phyloP scores from a whole-genome alignment of 2,797 vertebrate species.

The Simalia tracyae region DNA sequence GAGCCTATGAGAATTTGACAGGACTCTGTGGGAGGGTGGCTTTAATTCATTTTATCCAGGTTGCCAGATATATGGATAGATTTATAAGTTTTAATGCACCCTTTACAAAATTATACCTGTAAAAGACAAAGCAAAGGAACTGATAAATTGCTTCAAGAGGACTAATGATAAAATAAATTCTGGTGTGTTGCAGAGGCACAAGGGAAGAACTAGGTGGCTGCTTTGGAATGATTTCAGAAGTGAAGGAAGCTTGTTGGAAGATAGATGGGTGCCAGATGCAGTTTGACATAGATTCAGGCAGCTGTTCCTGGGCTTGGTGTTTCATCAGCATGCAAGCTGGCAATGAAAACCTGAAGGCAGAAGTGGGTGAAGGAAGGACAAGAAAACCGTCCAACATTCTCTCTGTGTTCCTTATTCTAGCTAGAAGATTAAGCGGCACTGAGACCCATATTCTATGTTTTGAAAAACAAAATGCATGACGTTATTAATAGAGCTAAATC shows the following conservation, averaged over 20 bases:
- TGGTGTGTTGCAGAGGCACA: constrained; percentile 66
- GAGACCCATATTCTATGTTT: constrained; percentile 62
- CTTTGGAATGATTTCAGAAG: constrained; percentile 75
- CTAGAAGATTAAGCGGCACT: constrained; percentile 71
- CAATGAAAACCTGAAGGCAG: constrained; percentile 56
- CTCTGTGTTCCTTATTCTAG: constrained; percentile 74
- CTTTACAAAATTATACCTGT: constrained; percentile 9
- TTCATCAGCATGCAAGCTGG: constrained; percentile 69
- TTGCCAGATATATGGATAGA: constrained; percentile 20
- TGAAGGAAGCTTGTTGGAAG: constrained; percentile 76
- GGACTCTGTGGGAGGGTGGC: constrained; percentile 35
- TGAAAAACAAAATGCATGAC: constrained; percentile 43
- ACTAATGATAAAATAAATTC: constrained; percentile 72
- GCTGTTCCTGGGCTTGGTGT: constrained; percentile 70
- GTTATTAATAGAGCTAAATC: constrained; percentile 35
- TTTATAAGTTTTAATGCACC: constrained; percentile 45
- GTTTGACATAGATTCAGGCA: constrained; percentile 76
- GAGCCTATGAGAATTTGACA: constrained; percentile 68
- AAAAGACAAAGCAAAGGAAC: constrained; percentile 61
- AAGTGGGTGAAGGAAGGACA: constrained; percentile 54
- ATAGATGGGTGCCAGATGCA: constrained; percentile 81
- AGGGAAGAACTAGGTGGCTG: constrained; percentile 59
- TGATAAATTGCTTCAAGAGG: constrained; percentile 67
- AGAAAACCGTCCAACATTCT: constrained; percentile 70
- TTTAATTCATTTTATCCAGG: not conserved